Conservation (phyloP, 1,140 invertebrate genomes). For the Ips nitidus region DNA sequence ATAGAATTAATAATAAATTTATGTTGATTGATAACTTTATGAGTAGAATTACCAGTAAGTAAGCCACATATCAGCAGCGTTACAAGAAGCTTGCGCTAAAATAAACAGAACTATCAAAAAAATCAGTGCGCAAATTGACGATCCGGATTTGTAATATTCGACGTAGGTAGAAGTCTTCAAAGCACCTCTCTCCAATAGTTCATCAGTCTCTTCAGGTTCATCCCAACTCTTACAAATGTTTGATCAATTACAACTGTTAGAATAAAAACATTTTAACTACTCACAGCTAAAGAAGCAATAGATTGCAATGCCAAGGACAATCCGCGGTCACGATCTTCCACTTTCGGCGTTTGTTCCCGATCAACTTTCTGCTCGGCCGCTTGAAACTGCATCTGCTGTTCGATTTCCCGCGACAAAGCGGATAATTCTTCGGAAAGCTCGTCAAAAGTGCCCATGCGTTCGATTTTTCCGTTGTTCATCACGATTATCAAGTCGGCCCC, state of each 20-base stretch:
- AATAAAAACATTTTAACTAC: slow-evolving; percentile 13
- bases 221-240: slow-evolving; percentile 44
- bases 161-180: slow-evolving; percentile 56
- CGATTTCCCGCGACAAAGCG: slow-evolving; percentile 28
- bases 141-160: slow-evolving; percentile 60
- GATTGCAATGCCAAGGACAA: slow-evolving; percentile 32
- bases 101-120: slow-evolving; percentile 52
- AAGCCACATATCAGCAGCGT: slow-evolving; percentile 71
- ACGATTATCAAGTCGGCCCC: slow-evolving; percentile 70
- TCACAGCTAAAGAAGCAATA: slow-evolving; percentile 36
- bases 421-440: slow-evolving; percentile 50
- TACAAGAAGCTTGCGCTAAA: slow-evolving; percentile 56
- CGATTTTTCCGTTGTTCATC: slow-evolving; percentile 65
- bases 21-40: neutral
- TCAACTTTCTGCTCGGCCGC: slow-evolving; percentile 23
- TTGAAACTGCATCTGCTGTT: slow-evolving; percentile 29
- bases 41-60: slow-evolving; percentile 61
- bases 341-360: slow-evolving; percentile 30
- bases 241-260: neutral
- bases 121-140: slow-evolving; percentile 52
- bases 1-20: slow-evolving; percentile 9
- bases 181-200: slow-evolving; percentile 62
- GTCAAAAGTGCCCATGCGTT: slow-evolving; percentile 47
- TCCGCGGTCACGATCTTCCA: slow-evolving; percentile 27
- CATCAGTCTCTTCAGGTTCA: slow-evolving; percentile 57